Evolutionary conservation across 2,797 vertebrate genomes (phyloP).

Genomic region (Acipenser transmontanus): DNA sequence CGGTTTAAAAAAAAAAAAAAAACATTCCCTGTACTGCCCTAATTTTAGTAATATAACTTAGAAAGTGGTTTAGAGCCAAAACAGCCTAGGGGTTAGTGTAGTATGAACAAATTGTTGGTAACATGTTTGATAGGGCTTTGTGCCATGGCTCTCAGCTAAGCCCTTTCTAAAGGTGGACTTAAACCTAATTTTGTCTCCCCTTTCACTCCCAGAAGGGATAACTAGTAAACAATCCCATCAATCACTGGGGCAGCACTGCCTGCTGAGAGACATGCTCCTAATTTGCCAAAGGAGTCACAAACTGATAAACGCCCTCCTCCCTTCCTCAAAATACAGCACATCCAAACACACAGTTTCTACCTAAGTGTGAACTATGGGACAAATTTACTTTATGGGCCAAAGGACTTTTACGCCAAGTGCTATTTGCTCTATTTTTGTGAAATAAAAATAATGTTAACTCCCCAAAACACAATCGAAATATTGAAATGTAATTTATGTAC

Average conservation of each 20-base stretch:
- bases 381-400: background rate
- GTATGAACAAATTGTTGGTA: conserved; percentile 13
- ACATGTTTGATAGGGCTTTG: conserved; percentile 12
- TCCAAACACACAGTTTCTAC: background rate
- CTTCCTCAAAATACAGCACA: background rate
- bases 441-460: too few relatives aligned
- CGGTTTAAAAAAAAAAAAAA: background rate
- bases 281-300: background rate
- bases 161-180: conserved; percentile 8
- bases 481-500: too few relatives aligned
- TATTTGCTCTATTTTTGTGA: too few relatives aligned
- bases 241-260: conserved; percentile 9
- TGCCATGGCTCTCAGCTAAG: background rate
- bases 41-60: conserved; percentile 11
- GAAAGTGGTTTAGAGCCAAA: background rate
- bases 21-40: background rate
- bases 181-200: conserved; percentile 9
- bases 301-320: conserved; percentile 1
- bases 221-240: conserved; percentile 5
- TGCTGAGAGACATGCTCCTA: conserved; percentile 3
- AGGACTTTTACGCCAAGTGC: background rate
- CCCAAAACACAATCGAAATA: too few relatives aligned
- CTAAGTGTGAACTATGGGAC: background rate
- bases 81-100: conserved; percentile 1
- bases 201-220: background rate